phyloP scores from a whole-genome alignment of 2,888 invertebrate genomes.

The Thecocarcelia acutangulata region DNA sequence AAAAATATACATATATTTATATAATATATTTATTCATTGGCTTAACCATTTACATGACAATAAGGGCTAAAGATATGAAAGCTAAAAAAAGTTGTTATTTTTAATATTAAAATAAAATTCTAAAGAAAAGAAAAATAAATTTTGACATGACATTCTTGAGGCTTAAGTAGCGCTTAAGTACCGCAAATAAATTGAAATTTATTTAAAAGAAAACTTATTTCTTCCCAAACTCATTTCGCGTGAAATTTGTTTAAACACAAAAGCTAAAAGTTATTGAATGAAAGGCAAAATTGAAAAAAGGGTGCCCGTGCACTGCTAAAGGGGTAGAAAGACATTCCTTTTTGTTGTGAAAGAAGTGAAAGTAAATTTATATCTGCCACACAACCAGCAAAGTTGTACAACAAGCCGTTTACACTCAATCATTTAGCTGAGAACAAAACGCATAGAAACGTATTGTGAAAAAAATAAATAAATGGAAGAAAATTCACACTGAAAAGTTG shows the following conservation, averaged over 20 bases:
- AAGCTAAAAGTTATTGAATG: not conserved
- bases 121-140: conserved; percentile 10
- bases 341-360: conserved; percentile 10
- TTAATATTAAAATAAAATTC: conserved; percentile 38
- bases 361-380: conserved; percentile 22
- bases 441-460: not conserved
- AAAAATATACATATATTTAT: not conserved
- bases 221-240: conserved; percentile 35
- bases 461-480: not conserved
- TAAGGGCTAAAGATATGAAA: conserved; percentile 49
- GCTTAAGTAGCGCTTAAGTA: conserved; percentile 74
- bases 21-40: conserved; percentile 33
- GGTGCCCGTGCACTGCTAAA: conserved; percentile 28
- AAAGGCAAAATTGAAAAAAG: not conserved
- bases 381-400: conserved; percentile 52
- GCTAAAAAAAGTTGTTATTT: not conserved
- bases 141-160: conserved; percentile 76
- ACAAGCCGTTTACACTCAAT: conserved; percentile 69
- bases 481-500: conserved; percentile 62
- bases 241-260: conserved; percentile 28
- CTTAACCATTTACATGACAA: conserved; percentile 58
- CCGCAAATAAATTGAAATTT: conserved; percentile 71
- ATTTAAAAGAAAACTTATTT: conserved; percentile 65
- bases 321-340: conserved; percentile 34
- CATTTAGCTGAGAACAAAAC: conserved; percentile 66